Percentiles rank a stretch among this genome's conserved stretches.
phyloP scores from a whole-genome alignment of 2,888 invertebrate species.

The Onchidella celtica region DNA sequence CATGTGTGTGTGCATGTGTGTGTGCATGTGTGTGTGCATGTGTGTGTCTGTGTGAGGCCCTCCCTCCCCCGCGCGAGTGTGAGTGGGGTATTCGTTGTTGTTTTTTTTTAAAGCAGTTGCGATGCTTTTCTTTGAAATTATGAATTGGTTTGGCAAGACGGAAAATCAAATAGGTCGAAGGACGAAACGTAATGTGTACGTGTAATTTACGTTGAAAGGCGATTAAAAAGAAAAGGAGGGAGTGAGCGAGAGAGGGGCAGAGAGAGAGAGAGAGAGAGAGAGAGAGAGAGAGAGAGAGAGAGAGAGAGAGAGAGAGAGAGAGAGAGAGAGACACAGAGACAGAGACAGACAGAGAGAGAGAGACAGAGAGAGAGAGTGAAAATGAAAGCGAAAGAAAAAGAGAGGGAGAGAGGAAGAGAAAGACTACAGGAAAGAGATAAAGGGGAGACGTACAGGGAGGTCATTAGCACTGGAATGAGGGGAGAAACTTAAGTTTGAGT shows the following conservation, averaged over 20 bases:
- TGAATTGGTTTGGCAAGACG: too few relatives aligned
- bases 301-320: not conserved
- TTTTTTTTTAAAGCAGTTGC: too few relatives aligned
- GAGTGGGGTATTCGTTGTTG: too few relatives aligned
- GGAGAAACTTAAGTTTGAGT: too few relatives aligned
- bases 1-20: conserved; percentile 3
- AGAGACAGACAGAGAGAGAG: not conserved
- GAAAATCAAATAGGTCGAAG: too few relatives aligned
- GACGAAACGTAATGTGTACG: too few relatives aligned
- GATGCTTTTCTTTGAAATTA: too few relatives aligned
- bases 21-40: conserved; percentile 3
- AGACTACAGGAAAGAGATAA: not conserved
- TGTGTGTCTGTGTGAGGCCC: not conserved
- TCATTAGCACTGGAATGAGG: too few relatives aligned
- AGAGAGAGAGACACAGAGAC: not conserved
- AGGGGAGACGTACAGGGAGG: too few relatives aligned
- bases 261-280: not conserved
- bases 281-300: not conserved
- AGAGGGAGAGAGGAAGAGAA: conserved; percentile 7
- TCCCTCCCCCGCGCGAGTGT: not conserved
- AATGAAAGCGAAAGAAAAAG: not conserved
- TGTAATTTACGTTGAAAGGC: too few relatives aligned
- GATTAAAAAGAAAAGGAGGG: too few relatives aligned
- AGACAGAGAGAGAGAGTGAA: not conserved
- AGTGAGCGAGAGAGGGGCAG: not conserved